These are phyloP conservation scores for Manis javanica DNA, from an alignment of 2,797 vertebrate species.

Conservation along the genomic window DNA sequence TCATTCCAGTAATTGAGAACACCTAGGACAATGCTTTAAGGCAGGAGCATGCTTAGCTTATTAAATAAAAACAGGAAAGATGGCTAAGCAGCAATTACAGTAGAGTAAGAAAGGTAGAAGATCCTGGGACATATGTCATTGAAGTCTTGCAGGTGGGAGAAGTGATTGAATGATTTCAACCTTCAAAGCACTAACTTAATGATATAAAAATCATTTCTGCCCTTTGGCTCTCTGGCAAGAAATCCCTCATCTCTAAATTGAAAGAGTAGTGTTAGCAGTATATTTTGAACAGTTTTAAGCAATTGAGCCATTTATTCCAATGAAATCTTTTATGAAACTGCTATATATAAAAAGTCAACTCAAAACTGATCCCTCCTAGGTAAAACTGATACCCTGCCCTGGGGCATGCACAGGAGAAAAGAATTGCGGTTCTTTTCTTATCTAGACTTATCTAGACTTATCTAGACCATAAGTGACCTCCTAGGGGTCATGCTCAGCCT, in stretches of 20 bases:
- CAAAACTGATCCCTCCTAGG: neutral
- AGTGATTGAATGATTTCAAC: neutral
- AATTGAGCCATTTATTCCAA: neutral
- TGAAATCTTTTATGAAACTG: neutral
- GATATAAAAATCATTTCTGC: neutral
- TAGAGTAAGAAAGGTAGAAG: neutral
- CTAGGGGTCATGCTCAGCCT: neutral
- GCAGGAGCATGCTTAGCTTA: neutral
- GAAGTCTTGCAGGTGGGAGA: neutral
- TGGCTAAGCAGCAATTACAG: neutral
- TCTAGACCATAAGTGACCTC: too few species aligned
- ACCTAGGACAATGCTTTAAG: neutral
- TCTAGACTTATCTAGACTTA: too few species aligned
- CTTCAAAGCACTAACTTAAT: neutral
- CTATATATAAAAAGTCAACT: neutral
- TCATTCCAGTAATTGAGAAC: neutral
- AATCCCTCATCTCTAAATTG: constrained; percentile 28
- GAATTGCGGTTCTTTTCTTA: too few species aligned
- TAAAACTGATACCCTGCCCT: too few species aligned
- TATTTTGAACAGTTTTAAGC: neutral
- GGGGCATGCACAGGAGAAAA: too few species aligned
- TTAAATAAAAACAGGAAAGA: neutral
- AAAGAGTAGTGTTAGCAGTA: neutral
- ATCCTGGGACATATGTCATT: fast-evolving
- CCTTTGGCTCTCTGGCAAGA: neutral